These are phyloP conservation scores for Gymnopithys bicolor DNA, from an alignment of 2,797 vertebrate genomes.

Conservation along the genomic window DNA sequence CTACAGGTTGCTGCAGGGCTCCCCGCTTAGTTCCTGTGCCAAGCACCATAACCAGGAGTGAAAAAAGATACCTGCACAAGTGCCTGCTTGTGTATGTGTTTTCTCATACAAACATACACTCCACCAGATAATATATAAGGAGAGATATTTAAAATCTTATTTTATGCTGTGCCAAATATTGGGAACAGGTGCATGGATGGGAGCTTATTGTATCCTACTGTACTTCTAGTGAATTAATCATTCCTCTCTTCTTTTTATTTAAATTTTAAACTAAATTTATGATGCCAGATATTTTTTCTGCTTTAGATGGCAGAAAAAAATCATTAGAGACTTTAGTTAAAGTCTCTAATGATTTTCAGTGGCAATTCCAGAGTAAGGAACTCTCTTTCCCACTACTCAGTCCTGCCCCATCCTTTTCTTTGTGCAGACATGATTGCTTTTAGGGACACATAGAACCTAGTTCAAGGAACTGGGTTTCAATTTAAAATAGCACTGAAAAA, in stretches of 20 bases:
- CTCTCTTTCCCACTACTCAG: neutral
- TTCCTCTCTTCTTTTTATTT: neutral
- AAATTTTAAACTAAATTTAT: neutral
- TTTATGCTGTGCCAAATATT: neutral
- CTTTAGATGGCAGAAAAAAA: neutral
- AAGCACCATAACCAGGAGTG: neutral
- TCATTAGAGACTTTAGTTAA: too few relatives aligned
- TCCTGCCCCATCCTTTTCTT: neutral
- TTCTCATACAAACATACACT: neutral
- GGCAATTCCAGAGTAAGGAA: neutral
- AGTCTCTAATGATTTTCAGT: neutral
- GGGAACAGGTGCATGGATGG: neutral
- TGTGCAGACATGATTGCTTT: rapidly evolving
- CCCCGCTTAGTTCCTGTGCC: neutral
- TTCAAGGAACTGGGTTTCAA: neutral
- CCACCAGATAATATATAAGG: neutral
- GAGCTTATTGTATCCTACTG: neutral
- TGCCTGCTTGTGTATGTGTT: neutral
- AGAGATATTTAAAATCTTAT: neutral
- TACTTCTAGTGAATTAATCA: neutral
- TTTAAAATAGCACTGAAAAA: neutral
- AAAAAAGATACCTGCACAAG: neutral
- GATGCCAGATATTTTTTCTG: neutral
- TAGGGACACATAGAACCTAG: neutral
- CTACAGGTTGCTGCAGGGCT: neutral